These are phyloP conservation scores for Oegoconia quadripuncta DNA, from an alignment of 2,888 invertebrate species.

Conservation along the genomic window DNA sequence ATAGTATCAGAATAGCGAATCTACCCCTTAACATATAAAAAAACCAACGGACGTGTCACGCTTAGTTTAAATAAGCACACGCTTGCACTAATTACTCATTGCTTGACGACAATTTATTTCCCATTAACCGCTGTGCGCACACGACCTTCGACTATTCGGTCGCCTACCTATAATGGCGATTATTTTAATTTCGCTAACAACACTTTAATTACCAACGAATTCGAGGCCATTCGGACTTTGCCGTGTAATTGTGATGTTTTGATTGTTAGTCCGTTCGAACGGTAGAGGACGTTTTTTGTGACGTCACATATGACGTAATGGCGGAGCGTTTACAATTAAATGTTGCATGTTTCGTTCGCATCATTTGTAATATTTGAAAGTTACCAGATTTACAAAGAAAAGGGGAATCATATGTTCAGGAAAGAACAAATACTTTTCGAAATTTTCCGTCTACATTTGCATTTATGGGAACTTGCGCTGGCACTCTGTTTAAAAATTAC, in stretches of 20 bases:
- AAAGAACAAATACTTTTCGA: too few species aligned
- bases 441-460: too few species aligned
- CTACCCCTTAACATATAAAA: slow-evolving; percentile 43
- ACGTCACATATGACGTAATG: neutral
- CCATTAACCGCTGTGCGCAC: slow-evolving; percentile 53
- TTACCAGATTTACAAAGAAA: too few species aligned
- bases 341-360: too few species aligned
- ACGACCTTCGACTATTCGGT: slow-evolving; percentile 66
- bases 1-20: slow-evolving; percentile 13
- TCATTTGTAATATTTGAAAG: too few species aligned
- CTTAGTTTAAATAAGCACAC: slow-evolving; percentile 60
- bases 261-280: slow-evolving; percentile 1
- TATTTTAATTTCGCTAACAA: slow-evolving; percentile 76
- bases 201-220: slow-evolving; percentile 66
- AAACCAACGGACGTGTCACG: slow-evolving; percentile 49
- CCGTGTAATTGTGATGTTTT: slow-evolving; percentile 21
- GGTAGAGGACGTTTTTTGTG: neutral
- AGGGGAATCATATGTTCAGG: too few species aligned
- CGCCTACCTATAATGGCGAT: slow-evolving; percentile 58
- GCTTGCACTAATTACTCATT: slow-evolving; percentile 60
- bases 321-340: neutral
- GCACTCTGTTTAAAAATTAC: too few species aligned
- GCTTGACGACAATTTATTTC: slow-evolving; percentile 75
- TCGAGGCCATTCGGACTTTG: slow-evolving; percentile 38
- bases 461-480: too few species aligned